These are phyloP conservation scores for Cyprinodon variegatus DNA, from an alignment of 2,113 vertebrate species.

Conservation along the genomic window DNA sequence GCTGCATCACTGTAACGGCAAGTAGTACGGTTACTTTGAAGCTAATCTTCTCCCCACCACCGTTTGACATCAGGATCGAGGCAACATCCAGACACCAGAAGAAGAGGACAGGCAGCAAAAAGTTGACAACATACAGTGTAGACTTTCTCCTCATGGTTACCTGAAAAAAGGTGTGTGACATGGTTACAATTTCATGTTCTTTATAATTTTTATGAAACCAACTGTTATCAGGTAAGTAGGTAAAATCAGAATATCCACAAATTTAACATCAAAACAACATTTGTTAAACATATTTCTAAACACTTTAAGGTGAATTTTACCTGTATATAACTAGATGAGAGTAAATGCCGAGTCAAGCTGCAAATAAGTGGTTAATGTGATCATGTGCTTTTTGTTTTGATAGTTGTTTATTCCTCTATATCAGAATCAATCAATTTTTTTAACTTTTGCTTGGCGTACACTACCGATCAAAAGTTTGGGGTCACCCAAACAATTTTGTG, in stretches of 20 bases:
- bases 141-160: slow-evolving; percentile 77
- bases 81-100: slow-evolving; percentile 81
- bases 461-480: too few relatives aligned
- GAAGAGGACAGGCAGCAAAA: slow-evolving; percentile 77
- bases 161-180: slow-evolving; percentile 49
- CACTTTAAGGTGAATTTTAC: too few relatives aligned
- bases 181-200: neutral
- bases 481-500: too few relatives aligned
- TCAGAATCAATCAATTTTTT: too few relatives aligned
- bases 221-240: slow-evolving; percentile 58
- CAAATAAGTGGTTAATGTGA: too few relatives aligned
- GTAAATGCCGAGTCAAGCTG: too few relatives aligned
- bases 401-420: too few relatives aligned
- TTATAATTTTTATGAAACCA: too few relatives aligned
- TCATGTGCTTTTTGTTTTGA: too few relatives aligned
- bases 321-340: too few relatives aligned
- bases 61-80: slow-evolving; percentile 78
- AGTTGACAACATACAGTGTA: slow-evolving; percentile 77
- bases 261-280: slow-evolving; percentile 67
- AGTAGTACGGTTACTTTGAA: slow-evolving; percentile 75
- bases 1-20: slow-evolving; percentile 74
- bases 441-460: too few relatives aligned
- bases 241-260: too few relatives aligned
- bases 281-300: slow-evolving; percentile 59
- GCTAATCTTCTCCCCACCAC: slow-evolving; percentile 75